These are phyloP conservation scores for rat (Rattus norvegicus) DNA, from an alignment of 2,113 vertebrate species.

Conservation along the genomic window DNA sequence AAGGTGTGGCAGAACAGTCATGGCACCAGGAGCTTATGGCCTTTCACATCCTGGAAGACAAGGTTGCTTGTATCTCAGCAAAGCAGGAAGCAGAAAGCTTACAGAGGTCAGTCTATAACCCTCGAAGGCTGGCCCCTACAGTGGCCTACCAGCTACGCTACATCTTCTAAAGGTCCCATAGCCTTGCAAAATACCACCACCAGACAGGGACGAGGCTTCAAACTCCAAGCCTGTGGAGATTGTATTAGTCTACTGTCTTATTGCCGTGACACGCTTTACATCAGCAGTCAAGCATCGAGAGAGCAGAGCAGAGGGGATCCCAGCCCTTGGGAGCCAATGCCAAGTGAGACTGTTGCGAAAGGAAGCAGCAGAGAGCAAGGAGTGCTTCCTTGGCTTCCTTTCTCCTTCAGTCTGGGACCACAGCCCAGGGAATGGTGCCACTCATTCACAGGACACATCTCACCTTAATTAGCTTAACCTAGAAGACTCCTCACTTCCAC, in stretches of 20 bases:
- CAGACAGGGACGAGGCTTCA: background rate
- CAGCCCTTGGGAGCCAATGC: background rate
- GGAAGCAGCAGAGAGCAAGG: background rate
- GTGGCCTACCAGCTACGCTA: background rate
- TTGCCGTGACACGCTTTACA: background rate
- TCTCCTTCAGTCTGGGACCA: background rate
- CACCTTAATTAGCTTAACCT: background rate
- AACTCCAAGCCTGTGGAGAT: background rate
- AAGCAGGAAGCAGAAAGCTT: background rate
- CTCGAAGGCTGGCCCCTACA: background rate
- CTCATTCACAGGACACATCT: background rate
- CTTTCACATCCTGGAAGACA: background rate
- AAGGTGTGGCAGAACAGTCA: background rate
- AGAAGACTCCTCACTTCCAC: background rate
- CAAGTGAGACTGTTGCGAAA: background rate
- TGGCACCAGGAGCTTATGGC: background rate
- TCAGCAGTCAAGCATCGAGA: background rate
- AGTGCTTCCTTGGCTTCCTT: background rate
- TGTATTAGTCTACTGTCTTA: background rate
- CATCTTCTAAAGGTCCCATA: background rate
- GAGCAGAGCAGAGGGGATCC: background rate
- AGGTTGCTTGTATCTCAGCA: background rate
- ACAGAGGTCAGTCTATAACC: background rate
- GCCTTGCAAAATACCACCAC: background rate
- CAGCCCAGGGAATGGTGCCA: background rate